Conservation (phyloP, 1,140 invertebrate species). For the Saccostrea echinata region DNA sequence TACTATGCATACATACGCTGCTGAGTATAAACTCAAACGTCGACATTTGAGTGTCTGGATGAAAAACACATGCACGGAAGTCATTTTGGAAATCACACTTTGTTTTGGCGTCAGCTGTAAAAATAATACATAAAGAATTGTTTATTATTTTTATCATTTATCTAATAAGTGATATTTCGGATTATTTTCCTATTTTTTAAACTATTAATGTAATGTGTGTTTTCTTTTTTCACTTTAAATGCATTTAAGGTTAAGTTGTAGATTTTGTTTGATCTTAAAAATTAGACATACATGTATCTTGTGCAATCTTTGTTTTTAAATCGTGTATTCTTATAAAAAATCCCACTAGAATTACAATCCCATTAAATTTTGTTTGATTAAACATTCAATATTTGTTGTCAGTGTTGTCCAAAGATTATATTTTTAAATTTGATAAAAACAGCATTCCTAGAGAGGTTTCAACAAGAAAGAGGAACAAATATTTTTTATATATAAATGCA, state of each 20-base stretch:
- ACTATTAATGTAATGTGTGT: too few species aligned
- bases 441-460: too few species aligned
- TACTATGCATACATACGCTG: neutral
- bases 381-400: neutral
- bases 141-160: too few species aligned
- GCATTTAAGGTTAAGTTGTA: too few species aligned
- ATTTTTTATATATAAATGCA: too few species aligned
- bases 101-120: neutral
- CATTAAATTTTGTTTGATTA: neutral
- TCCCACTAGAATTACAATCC: neutral
- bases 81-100: neutral
- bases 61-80: neutral
- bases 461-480: too few species aligned
- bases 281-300: too few species aligned
- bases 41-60: neutral
- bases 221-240: too few species aligned
- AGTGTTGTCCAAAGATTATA: neutral
- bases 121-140: neutral
- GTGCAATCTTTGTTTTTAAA: neutral
- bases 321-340: neutral
- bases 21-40: neutral
- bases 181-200: too few species aligned
- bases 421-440: too few species aligned
- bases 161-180: too few species aligned
- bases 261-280: too few species aligned